Evolutionary conservation across 1,140 invertebrate genomes (phyloP), one percentile per base, ranked within the genome.

Genomic region (Danaus melanippus): DNA sequence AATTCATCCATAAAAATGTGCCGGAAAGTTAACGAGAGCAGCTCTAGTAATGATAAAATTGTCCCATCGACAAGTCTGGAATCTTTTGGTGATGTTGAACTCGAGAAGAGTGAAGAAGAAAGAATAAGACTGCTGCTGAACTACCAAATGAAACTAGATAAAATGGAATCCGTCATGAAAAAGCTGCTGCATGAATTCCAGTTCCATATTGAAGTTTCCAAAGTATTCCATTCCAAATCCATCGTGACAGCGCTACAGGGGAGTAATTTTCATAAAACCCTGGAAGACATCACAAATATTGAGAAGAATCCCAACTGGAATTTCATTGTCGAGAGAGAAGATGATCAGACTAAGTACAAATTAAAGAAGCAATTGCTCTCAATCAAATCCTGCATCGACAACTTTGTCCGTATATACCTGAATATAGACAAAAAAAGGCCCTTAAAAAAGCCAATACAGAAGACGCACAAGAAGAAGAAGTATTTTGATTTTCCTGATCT

Each of bases 401-500:
- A 63, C 12, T 86, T 86, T 44, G 42, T 76, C 0, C 56, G 71
- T 47, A 61, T 56, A 8, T 69, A 79, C 50, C 57, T 86, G 7
- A 32, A 32, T 32, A 32, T 32, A 32, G 21, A 32, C 21, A 32
- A 32, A 32, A 2, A 32, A 7, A 32, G 21, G 7, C 6, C 6
- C 0, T 7, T 32, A 32, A 32, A 32, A 7, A 32, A 32, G 21
- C 21, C 21, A 1, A 32, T 32, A 32, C 21, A 32, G 21, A 32
- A 32, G 7, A 32, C 21, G 21, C 58, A 65, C 15, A 86, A 83
- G 47, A 86, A 86, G 54, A 79, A 75, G 47, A 64, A 77, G 53
- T 68, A 82, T 47, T 83, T 72, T 51, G 83, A 86, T 56, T 86
- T 77, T 49, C 83, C 83, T 0, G 83, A 86, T 46, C 53, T 79